phyloP scores from a whole-genome alignment of 2,797 vertebrate species.

The Sebastes steindachneri region DNA sequence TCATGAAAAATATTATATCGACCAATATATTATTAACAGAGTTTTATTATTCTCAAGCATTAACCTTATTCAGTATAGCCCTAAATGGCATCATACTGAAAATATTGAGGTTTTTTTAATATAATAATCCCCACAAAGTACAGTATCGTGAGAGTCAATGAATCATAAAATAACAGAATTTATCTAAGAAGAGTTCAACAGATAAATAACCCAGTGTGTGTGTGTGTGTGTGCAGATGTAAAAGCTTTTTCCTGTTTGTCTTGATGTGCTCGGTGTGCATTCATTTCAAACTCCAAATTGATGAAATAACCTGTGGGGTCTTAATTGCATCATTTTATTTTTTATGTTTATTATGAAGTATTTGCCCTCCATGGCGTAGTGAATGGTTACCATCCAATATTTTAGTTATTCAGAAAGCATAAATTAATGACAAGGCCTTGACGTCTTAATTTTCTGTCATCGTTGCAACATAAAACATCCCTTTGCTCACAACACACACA shows the following conservation, averaged over 20 bases:
- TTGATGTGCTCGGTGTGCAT: background rate
- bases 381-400: background rate
- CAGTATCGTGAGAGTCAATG: background rate
- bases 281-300: background rate
- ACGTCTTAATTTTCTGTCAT: background rate
- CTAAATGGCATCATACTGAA: background rate
- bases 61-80: background rate
- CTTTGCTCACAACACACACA: background rate
- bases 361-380: background rate
- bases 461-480: background rate
- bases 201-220: background rate
- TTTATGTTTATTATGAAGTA: no score
- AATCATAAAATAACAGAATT: background rate
- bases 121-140: background rate
- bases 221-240: background rate
- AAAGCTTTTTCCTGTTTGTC: background rate
- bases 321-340: background rate
- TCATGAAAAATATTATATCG: background rate
- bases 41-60: background rate
- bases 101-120: background rate
- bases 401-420: background rate
- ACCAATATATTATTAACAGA: background rate
- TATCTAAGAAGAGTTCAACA: no score
- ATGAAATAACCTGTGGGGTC: background rate
- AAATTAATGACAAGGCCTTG: background rate